These are phyloP conservation scores for Nasua narica DNA, from an alignment of 2,797 vertebrate genomes.

Conservation along the genomic window DNA sequence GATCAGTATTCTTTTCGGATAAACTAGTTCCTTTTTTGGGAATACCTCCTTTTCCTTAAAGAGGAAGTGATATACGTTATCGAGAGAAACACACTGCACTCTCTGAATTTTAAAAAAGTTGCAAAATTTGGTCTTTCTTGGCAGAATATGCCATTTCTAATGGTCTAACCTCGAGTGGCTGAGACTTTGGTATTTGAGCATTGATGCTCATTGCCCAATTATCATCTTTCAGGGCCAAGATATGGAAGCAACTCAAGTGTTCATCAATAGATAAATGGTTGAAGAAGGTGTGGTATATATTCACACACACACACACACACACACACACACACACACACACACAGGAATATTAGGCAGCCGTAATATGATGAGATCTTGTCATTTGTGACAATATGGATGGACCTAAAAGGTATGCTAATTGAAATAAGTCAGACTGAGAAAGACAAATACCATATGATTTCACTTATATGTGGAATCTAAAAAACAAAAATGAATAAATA, in stretches of 20 bases:
- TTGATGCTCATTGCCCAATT: background rate
- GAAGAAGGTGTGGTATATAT: background rate
- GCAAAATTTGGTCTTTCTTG: constrained; percentile 23
- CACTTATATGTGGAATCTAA: too few species aligned
- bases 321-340: background rate
- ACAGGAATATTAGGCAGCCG: background rate
- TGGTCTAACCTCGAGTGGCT: background rate
- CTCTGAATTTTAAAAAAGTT: background rate
- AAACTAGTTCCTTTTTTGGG: background rate
- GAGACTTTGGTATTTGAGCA: background rate
- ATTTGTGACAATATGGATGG: too few species aligned
- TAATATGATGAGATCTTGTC: too few species aligned
- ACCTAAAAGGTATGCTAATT: too few species aligned
- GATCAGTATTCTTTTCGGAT: background rate
- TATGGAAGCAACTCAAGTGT: background rate
- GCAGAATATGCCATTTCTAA: background rate
- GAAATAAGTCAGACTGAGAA: too few species aligned
- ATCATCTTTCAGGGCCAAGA: background rate
- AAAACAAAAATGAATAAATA: too few species aligned
- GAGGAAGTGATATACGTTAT: background rate
- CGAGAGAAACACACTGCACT: background rate
- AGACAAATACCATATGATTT: too few species aligned
- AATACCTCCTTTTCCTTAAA: background rate
- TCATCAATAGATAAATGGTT: background rate
- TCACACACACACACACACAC: background rate